Conservation (phyloP, 2,113 vertebrate genomes). For the Spheniscus mendiculus region DNA sequence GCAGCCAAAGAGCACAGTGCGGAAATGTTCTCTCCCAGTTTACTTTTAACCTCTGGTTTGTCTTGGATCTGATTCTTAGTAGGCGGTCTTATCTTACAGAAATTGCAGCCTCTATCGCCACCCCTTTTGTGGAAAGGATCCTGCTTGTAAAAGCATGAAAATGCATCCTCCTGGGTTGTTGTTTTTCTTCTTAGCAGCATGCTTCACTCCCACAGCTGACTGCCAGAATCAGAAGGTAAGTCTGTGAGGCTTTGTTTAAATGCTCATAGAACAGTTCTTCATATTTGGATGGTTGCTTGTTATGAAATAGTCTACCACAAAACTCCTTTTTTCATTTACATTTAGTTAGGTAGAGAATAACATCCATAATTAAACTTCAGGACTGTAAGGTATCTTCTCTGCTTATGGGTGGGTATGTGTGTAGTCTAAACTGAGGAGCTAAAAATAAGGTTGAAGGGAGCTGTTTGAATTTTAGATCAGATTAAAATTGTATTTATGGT, state of each 20-base stretch:
- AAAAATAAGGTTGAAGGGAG: neutral
- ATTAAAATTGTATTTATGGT: neutral
- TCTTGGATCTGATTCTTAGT: slow-evolving; percentile 65
- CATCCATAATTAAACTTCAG: neutral
- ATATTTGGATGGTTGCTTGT: rapidly evolving
- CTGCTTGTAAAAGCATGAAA: slow-evolving; percentile 38
- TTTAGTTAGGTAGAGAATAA: neutral
- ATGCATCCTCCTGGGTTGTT: slow-evolving; percentile 61
- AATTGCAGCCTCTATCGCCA: slow-evolving; percentile 5
- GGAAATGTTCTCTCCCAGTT: slow-evolving; percentile 39
- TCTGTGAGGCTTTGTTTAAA: neutral
- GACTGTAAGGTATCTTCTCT: neutral
- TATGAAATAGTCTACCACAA: neutral
- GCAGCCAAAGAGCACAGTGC: slow-evolving; percentile 2
- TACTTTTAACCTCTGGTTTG: slow-evolving; percentile 60
- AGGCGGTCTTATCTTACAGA: slow-evolving; percentile 58
- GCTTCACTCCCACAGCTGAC: slow-evolving; percentile 19
- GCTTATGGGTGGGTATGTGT: neutral
- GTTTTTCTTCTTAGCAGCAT: slow-evolving; percentile 46
- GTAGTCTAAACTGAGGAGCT: neutral
- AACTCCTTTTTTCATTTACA: neutral
- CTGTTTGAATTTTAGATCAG: neutral
- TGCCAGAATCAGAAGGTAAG: slow-evolving; percentile 58
- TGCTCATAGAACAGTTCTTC: neutral
- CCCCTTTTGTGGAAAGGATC: slow-evolving; percentile 25